phyloP scores from a whole-genome alignment of 2,797 vertebrate species.

The Adrianichthys oophorus region DNA sequence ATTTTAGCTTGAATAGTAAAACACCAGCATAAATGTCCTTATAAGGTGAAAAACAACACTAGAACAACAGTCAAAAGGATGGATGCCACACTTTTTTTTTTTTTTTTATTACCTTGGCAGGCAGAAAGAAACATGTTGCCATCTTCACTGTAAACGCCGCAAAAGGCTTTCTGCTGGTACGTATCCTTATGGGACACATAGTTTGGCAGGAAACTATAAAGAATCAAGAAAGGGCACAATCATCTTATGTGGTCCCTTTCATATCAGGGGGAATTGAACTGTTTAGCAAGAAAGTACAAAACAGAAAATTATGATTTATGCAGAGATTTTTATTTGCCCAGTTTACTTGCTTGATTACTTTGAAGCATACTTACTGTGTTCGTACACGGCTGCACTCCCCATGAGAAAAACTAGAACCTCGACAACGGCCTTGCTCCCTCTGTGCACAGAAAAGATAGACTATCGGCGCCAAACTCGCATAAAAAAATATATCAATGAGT shows the following conservation, averaged over 20 bases:
- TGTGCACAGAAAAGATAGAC: conserved; percentile 42
- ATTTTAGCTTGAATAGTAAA: no score
- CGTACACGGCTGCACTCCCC: conserved; percentile 87
- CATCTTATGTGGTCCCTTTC: conserved; percentile 1
- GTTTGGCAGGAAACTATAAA: conserved; percentile 90
- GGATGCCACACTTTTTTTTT: conserved; percentile 33
- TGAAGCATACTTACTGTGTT: conserved; percentile 82
- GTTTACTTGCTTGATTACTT: background rate
- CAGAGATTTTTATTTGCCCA: background rate
- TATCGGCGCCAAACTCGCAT: background rate
- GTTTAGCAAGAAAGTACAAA: background rate
- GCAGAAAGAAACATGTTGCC: conserved; percentile 90
- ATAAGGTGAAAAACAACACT: no score
- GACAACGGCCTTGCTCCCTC: conserved; percentile 88
- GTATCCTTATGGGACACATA: conserved; percentile 84
- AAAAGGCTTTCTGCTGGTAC: conserved; percentile 93
- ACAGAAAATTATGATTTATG: background rate
- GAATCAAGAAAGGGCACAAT: conserved; percentile 32
- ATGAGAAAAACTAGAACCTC: conserved; percentile 88
- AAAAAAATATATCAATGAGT: background rate
- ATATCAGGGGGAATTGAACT: background rate
- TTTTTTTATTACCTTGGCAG: conserved; percentile 85
- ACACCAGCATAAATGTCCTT: no score
- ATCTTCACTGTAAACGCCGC: conserved; percentile 88
- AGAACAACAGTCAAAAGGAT: background rate